These are phyloP conservation scores for Drosophila meridionalis DNA, from an alignment of 2,888 invertebrate genomes.

Conservation along the genomic window DNA sequence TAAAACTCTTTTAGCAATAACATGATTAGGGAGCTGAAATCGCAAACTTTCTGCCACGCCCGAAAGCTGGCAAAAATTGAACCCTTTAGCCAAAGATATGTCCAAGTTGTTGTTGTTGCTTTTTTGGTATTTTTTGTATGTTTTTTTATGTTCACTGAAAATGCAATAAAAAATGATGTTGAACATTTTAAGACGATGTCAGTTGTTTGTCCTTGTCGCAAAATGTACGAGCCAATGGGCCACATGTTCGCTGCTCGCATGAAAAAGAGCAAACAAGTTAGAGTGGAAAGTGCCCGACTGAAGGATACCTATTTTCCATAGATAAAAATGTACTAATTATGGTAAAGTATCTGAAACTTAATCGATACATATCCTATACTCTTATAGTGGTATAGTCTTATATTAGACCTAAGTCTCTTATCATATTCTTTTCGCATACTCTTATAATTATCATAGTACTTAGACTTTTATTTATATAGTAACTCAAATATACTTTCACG, in stretches of 20 bases:
- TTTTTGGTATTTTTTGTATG: background rate
- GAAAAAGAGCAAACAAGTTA: background rate
- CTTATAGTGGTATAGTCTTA: background rate
- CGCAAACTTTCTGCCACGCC: conserved; percentile 48
- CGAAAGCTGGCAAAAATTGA: conserved; percentile 28
- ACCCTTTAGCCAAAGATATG: conserved; percentile 46
- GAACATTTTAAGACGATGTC: conserved; percentile 68
- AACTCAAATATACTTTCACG: too few species aligned
- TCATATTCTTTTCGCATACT: too few species aligned
- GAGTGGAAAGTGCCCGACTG: background rate
- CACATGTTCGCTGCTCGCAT: conserved; percentile 39
- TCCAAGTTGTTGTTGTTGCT: conserved; percentile 28
- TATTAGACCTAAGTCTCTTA: too few species aligned
- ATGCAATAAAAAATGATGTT: conserved; percentile 70
- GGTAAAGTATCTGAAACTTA: too few species aligned
- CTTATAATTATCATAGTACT: too few species aligned
- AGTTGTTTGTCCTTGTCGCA: conserved; percentile 65
- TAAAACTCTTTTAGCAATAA: conserved; percentile 61
- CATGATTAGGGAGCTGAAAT: conserved; percentile 59
- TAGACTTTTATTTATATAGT: too few species aligned
- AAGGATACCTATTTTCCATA: background rate
- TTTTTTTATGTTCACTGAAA: conserved; percentile 40
- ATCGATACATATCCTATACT: background rate
- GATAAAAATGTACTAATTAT: too few species aligned
- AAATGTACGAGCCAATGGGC: conserved; percentile 51